These are phyloP conservation scores for Octonoba sinensis DNA, from an alignment of 2,888 invertebrate species.

Conservation along the genomic window DNA sequence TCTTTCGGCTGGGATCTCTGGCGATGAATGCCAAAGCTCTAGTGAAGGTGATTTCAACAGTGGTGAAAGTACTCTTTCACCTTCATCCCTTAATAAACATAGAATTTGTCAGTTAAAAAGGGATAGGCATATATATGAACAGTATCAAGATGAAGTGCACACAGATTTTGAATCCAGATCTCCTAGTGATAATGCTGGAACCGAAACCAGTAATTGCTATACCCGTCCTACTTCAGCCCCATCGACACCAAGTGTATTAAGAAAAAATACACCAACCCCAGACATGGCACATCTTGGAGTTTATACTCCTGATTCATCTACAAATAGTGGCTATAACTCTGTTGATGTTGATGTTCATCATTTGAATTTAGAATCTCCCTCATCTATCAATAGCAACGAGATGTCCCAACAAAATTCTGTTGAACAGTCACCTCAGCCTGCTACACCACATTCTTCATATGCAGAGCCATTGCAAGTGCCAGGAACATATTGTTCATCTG, in stretches of 20 bases:
- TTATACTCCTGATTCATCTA: conserved; percentile 86
- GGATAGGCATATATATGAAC: conserved; percentile 13
- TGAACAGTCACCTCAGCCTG: conserved; percentile 73
- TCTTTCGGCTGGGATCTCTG: conserved; percentile 8
- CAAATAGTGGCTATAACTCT: conserved; percentile 78
- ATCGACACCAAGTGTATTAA: conserved; percentile 30
- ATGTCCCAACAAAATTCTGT: conserved; percentile 84
- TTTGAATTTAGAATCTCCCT: conserved; percentile 87
- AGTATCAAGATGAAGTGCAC: conserved; percentile 27
- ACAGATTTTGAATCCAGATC: conserved; percentile 41
- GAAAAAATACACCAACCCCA: conserved; percentile 55
- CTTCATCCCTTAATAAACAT: conserved; percentile 22
- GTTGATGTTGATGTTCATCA: conserved; percentile 87
- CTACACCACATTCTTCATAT: conserved; percentile 68
- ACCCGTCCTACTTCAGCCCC: conserved; percentile 39
- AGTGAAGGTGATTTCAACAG: conserved; percentile 41
- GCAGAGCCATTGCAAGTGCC: conserved; percentile 70
- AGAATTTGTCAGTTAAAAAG: conserved; percentile 14
- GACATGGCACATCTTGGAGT: conserved; percentile 83
- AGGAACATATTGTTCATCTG: conserved; percentile 43
- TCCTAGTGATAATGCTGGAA: conserved; percentile 18
- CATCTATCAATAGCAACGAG: conserved; percentile 85
- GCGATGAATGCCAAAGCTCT: conserved; percentile 42
- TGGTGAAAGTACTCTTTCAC: conserved; percentile 35
- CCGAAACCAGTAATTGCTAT: conserved; percentile 36